Evolutionary conservation across 2,113 vertebrate genomes (phyloP), one percentile per base, ranked within the genome.

Genomic region (Empidonax traillii): DNA sequence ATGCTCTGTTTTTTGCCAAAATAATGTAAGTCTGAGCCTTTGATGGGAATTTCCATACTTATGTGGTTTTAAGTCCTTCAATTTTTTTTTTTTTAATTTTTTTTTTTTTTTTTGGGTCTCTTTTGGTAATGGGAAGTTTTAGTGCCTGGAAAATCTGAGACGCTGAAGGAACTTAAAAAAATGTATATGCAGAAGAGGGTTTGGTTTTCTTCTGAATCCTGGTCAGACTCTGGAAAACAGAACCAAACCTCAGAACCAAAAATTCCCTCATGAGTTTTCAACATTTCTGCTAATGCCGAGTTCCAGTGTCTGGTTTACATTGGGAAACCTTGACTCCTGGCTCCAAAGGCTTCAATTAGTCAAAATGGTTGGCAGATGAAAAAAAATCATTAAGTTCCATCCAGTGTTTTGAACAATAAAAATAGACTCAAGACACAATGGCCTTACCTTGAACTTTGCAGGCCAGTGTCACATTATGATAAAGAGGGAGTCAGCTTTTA

Each of bases 301-400:
- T 93, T 81, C 76, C 92, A 93, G 86, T 73, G 10, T 95, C 90
- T 96, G 88, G 90, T 89, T 97, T 95, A 78, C 96, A 76, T 88
- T 92, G 96, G 86, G 96, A 96, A 97, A 79, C 94, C 93, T 96
- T 97, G 96, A 96, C 88, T 96, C 49, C 84, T 96, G 96, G 96
- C 96, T 97, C 94, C 62, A 66, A 96, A 96, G 92, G 92, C 88
- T 94, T 96, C 96, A 97, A 96, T 97, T 95, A 97, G 93, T 97
- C 88, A 96, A 96, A 97, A 96, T 89, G 88, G 93, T 95, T 97
- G 96, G 93, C 96, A 97, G 96, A 97, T 96, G 96, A 92, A 95
- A 96, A 97, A 96, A 96, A 95, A 96, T 93, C 96, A 96, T 95
- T 65, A 94, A 96, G 77, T 91, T 90, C 90, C 65, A 94, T 96